Percentiles rank a stretch among this genome's conserved stretches.
Evolutionary conservation across 30 jellyfish, hydroid and myxozoan genomes (phyloP).

Genomic region (Hydractinia symbiolongicarpus): DNA sequence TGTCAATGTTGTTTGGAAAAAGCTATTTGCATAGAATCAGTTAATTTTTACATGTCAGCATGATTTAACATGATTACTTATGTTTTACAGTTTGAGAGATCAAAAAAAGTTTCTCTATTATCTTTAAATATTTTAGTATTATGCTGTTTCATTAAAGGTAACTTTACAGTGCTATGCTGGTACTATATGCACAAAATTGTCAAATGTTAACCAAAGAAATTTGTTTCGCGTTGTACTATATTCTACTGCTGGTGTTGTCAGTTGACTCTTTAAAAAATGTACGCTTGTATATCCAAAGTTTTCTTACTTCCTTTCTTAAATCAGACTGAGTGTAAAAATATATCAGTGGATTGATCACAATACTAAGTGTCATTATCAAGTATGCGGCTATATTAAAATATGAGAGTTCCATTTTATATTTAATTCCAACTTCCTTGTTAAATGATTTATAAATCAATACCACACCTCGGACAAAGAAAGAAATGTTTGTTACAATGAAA

Average conservation of each 20-base stretch:
- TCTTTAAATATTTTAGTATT: too few species aligned
- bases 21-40: too few species aligned
- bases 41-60: too few species aligned
- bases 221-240: neutral
- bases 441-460: neutral
- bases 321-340: conserved; percentile 3
- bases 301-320: neutral
- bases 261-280: neutral
- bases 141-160: too few species aligned
- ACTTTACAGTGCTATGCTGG: too few species aligned
- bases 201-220: neutral
- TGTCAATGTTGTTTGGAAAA: too few species aligned
- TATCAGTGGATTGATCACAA: neutral
- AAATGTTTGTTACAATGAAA: neutral
- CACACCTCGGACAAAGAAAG: neutral
- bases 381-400: too few species aligned
- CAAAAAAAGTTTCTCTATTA: too few species aligned
- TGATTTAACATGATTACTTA: too few species aligned
- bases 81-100: too few species aligned
- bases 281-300: neutral
- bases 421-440: neutral
- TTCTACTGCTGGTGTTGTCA: neutral
- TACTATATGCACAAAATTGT: too few species aligned
- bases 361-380: neutral
- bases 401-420: too few species aligned